Percentiles rank a stretch among this genome's conserved stretches.
phyloP scores from a whole-genome alignment of 2,888 invertebrate genomes.

The Loripinus fragilis region DNA sequence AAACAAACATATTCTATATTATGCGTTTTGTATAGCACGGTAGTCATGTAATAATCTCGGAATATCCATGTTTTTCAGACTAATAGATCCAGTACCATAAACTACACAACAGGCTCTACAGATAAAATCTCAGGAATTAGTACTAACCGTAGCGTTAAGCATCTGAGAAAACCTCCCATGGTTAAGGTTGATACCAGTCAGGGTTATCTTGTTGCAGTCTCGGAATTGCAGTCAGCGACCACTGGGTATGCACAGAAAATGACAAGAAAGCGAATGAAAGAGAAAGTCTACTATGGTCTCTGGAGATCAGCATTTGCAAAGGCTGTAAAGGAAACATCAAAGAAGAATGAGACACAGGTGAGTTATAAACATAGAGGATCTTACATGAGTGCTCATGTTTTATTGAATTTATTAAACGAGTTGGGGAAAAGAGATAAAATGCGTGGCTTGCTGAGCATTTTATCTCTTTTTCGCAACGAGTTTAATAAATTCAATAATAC shows the following conservation, averaged over 20 bases:
- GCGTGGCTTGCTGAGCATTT: too few relatives aligned
- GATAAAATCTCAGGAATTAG: neutral
- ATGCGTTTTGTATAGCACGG: too few relatives aligned
- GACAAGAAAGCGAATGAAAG: neutral
- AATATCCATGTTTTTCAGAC: too few relatives aligned
- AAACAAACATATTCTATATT: too few relatives aligned
- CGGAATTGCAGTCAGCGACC: neutral
- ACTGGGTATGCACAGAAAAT: constrained; percentile 9
- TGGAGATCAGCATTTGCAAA: constrained; percentile 16
- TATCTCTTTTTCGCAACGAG: too few relatives aligned
- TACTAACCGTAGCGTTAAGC: neutral
- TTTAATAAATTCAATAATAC: too few relatives aligned
- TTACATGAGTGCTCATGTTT: too few relatives aligned
- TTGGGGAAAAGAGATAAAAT: too few relatives aligned
- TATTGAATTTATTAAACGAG: too few relatives aligned
- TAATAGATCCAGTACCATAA: too few relatives aligned
- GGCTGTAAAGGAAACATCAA: neutral
- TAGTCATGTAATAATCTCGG: too few relatives aligned
- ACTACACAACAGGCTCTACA: too few relatives aligned
- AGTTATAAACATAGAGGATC: neutral
- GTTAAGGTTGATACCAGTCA: neutral
- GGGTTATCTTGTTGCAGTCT: neutral
- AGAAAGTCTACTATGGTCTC: constrained; percentile 20
- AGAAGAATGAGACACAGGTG: neutral
- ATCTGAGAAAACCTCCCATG: neutral